These are phyloP conservation scores for Biston betularia DNA, from an alignment of 2,888 invertebrate species.

Conservation along the genomic window DNA sequence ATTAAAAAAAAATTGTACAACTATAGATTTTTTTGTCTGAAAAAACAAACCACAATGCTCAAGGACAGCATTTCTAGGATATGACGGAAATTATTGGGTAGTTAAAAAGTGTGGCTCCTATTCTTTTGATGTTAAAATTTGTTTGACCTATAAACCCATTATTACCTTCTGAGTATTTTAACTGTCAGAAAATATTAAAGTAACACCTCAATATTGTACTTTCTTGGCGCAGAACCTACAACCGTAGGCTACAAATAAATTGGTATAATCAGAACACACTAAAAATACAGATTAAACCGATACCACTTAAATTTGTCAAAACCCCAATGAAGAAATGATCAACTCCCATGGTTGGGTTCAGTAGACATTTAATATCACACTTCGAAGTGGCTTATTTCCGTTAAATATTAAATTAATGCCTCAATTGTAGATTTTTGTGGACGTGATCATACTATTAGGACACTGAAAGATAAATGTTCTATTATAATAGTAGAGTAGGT, in stretches of 20 bases:
- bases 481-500: no score
- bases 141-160: background rate
- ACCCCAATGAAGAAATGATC: background rate
- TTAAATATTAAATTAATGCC: no score
- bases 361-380: background rate
- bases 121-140: background rate
- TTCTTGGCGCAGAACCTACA: slow-evolving; percentile 13
- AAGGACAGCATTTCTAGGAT: no score
- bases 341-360: background rate
- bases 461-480: no score
- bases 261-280: background rate
- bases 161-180: background rate
- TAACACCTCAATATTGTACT: slow-evolving; percentile 8
- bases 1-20: no score
- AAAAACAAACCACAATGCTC: no score
- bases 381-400: no score
- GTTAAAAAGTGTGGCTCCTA: no score
- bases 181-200: slow-evolving; percentile 20
- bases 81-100: no score
- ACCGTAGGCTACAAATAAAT: background rate
- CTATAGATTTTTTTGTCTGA: no score
- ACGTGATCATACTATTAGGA: no score
- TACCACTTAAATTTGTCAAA: background rate
- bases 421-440: no score
- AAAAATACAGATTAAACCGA: background rate